phyloP scores from a whole-genome alignment of 2,797 vertebrate species.

The Rousettus madagascariensis region DNA sequence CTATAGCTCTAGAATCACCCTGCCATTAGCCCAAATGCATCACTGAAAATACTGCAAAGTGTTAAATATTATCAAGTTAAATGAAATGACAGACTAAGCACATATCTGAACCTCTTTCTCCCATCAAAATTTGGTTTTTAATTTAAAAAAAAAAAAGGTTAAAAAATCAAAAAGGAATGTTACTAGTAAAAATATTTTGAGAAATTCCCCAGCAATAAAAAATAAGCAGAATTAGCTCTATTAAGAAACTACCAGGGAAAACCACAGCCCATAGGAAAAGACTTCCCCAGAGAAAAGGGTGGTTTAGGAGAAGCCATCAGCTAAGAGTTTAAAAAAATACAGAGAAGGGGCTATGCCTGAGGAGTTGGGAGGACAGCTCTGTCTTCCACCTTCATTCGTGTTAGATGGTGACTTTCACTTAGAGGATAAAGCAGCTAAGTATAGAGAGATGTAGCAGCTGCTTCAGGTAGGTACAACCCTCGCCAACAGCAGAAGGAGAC shows the following conservation, averaged over 20 bases:
- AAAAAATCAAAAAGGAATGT: conserved; percentile 5
- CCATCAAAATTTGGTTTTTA: background rate
- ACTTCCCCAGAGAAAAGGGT: background rate
- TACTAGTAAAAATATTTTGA: background rate
- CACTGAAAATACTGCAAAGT: background rate
- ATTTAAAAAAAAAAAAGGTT: background rate
- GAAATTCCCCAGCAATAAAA: background rate
- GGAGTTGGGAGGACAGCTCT: background rate
- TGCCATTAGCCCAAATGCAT: background rate
- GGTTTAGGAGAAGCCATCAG: background rate
- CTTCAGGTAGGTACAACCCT: background rate
- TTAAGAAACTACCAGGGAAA: background rate
- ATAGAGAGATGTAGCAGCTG: background rate
- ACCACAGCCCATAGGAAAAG: background rate
- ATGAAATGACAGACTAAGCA: background rate
- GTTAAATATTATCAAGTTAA: conserved; percentile 6
- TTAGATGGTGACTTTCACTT: background rate
- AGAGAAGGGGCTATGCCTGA: background rate
- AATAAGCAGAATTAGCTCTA: background rate
- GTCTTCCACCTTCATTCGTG: too few species aligned
- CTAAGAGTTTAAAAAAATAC: background rate
- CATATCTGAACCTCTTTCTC: background rate
- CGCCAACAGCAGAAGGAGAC: background rate
- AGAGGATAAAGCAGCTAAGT: background rate
- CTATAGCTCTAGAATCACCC: background rate